Conservation (phyloP, 2,888 invertebrate genomes). For the Acanthosepion esculentum region DNA sequence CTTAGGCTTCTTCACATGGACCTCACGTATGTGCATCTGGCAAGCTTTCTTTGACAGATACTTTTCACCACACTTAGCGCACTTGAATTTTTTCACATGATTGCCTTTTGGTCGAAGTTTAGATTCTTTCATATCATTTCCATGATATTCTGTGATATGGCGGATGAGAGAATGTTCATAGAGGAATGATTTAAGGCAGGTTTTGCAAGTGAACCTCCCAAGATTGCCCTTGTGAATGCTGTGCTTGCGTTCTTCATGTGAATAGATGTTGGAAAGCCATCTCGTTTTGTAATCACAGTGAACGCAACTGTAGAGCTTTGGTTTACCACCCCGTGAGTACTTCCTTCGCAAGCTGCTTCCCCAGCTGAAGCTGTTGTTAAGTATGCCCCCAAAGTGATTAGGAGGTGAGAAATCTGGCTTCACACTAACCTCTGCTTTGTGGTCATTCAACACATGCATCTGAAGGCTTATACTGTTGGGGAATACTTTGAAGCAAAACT, state of each 20-base stretch:
- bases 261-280: slow-evolving; percentile 90
- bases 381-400: slow-evolving; percentile 38
- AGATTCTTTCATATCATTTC: slow-evolving; percentile 60
- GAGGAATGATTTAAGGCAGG: slow-evolving; percentile 72
- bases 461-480: slow-evolving; percentile 75
- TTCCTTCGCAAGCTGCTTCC: slow-evolving; percentile 50
- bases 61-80: slow-evolving; percentile 68
- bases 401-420: slow-evolving; percentile 58
- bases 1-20: slow-evolving; percentile 64
- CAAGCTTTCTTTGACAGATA: slow-evolving; percentile 68
- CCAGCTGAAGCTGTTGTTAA: slow-evolving; percentile 45
- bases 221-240: slow-evolving; percentile 55
- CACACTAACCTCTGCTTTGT: slow-evolving; percentile 71
- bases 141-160: slow-evolving; percentile 57
- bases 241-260: slow-evolving; percentile 86
- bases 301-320: slow-evolving; percentile 85
- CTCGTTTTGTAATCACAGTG: slow-evolving; percentile 92
- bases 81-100: slow-evolving; percentile 65
- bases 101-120: slow-evolving; percentile 65
- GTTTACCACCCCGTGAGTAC: slow-evolving; percentile 73
- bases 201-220: slow-evolving; percentile 67
- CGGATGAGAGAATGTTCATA: slow-evolving; percentile 70
- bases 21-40: slow-evolving; percentile 67
- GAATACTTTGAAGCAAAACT: slow-evolving; percentile 75
- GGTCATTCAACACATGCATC: slow-evolving; percentile 76